A percentile compares a stretch with the other conserved stretches of the same genome.
These are phyloP conservation scores for Phocides pigmalion DNA, from an alignment of 1,140 invertebrate genomes.

Conservation along the genomic window DNA sequence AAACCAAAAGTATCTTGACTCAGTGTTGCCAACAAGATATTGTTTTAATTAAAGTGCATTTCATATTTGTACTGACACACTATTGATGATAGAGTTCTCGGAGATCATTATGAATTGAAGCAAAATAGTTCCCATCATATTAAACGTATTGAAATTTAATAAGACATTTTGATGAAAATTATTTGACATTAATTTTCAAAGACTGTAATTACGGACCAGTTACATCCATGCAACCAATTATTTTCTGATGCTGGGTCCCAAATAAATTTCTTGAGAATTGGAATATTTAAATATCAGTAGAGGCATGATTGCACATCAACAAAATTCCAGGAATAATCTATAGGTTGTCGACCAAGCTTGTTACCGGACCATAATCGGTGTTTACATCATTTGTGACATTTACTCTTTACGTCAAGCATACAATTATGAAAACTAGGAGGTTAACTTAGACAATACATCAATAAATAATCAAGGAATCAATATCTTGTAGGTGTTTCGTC, in stretches of 20 bases:
- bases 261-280: conserved; percentile 28
- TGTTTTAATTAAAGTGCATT: neutral
- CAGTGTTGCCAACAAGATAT: no score
- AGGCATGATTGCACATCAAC: conserved; percentile 18
- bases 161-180: conserved; percentile 16
- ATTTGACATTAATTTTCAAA: conserved; percentile 16
- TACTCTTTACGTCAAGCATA: conserved; percentile 34
- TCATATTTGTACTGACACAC: neutral
- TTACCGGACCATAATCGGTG: conserved; percentile 22
- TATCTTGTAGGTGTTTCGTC: conserved; percentile 9
- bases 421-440: conserved; percentile 38
- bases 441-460: conserved; percentile 47
- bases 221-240: conserved; percentile 22
- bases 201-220: conserved; percentile 18
- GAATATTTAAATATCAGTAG: conserved; percentile 27
- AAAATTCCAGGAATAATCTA: conserved; percentile 23
- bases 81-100: neutral
- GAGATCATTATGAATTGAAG: conserved; percentile 1
- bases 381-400: conserved; percentile 42
- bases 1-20: no score
- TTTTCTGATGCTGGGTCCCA: conserved; percentile 9
- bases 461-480: conserved; percentile 43
- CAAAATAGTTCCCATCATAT: conserved; percentile 1
- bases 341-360: conserved; percentile 23
- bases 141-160: conserved; percentile 3